Evolutionary conservation across 2,797 vertebrate genomes (phyloP).

Genomic region (Acanthurus lineatus): DNA sequence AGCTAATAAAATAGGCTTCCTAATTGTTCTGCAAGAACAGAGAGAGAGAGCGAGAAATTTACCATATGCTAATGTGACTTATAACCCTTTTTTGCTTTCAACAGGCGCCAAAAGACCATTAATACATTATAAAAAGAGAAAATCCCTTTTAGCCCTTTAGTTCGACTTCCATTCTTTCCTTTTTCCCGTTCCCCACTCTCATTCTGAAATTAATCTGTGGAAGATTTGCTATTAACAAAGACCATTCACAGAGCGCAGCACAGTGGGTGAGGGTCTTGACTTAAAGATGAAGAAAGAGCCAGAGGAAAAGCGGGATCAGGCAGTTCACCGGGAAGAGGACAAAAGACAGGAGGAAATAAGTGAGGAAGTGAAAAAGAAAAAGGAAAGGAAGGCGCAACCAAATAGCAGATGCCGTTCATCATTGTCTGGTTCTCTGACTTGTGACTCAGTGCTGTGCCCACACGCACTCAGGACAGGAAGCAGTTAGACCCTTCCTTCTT

Average conservation of each 20-base stretch:
- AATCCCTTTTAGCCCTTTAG: slow-evolving; percentile 77
- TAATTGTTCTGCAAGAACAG: slow-evolving; percentile 71
- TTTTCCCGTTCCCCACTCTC: slow-evolving; percentile 61
- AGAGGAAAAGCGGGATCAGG: slow-evolving; percentile 50
- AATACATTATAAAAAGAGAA: slow-evolving; percentile 79
- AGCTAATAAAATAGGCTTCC: slow-evolving; percentile 66
- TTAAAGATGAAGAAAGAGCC: slow-evolving; percentile 56
- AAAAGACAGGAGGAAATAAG: slow-evolving; percentile 61
- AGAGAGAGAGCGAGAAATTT: slow-evolving; percentile 55
- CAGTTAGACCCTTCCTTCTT: slow-evolving; percentile 46
- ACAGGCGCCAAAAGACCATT: slow-evolving; percentile 76
- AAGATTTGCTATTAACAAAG: slow-evolving; percentile 82
- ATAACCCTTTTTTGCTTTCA: slow-evolving; percentile 75
- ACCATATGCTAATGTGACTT: slow-evolving; percentile 83
- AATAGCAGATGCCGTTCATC: slow-evolving; percentile 49
- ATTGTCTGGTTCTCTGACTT: slow-evolving; percentile 39
- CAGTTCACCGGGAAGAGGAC: slow-evolving; percentile 52
- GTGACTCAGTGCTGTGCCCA: slow-evolving; percentile 45
- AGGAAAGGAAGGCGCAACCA: slow-evolving; percentile 39
- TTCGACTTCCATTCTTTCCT: slow-evolving; percentile 67
- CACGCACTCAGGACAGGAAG: slow-evolving; percentile 39
- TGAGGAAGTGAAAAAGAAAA: slow-evolving; percentile 35
- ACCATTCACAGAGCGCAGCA: slow-evolving; percentile 68
- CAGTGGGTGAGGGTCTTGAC: slow-evolving; percentile 59
- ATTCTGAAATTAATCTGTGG: slow-evolving; percentile 83